Evolutionary conservation across 2,113 vertebrate species (phyloP).

Genomic region (Cyanocitta stelleri): DNA sequence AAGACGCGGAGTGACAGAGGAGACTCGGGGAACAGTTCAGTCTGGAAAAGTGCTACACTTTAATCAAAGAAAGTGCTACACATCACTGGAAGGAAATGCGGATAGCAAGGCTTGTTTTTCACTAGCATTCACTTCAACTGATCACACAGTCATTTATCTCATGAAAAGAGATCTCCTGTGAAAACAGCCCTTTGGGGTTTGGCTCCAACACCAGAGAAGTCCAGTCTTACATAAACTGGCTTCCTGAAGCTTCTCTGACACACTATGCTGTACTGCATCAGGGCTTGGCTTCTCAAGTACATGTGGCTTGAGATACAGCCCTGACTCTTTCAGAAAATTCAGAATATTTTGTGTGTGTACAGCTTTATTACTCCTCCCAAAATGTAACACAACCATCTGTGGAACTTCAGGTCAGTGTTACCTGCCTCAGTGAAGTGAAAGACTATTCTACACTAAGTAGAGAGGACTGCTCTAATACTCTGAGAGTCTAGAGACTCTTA

Average conservation of each 20-base stretch:
- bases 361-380: background rate
- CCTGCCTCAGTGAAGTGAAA: background rate
- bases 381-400: background rate
- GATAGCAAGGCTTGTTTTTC: background rate
- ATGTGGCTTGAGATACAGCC: background rate
- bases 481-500: too few relatives aligned
- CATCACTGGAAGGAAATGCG: background rate
- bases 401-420: background rate
- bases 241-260: background rate
- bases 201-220: background rate
- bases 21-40: slow-evolving; percentile 36
- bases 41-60: slow-evolving; percentile 55
- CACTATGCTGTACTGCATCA: background rate
- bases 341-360: background rate
- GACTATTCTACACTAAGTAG: background rate
- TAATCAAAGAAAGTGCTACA: slow-evolving; percentile 54
- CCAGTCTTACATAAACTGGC: background rate
- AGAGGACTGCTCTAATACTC: background rate
- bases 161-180: background rate
- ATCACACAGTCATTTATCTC: slow-evolving; percentile 17
- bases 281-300: background rate
- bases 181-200: background rate
- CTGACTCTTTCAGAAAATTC: background rate
- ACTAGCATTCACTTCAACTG: background rate
- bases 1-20: slow-evolving; percentile 42